Evolutionary conservation across 2,888 invertebrate genomes (phyloP).

Genomic region (Melinopterus prodromus): DNA sequence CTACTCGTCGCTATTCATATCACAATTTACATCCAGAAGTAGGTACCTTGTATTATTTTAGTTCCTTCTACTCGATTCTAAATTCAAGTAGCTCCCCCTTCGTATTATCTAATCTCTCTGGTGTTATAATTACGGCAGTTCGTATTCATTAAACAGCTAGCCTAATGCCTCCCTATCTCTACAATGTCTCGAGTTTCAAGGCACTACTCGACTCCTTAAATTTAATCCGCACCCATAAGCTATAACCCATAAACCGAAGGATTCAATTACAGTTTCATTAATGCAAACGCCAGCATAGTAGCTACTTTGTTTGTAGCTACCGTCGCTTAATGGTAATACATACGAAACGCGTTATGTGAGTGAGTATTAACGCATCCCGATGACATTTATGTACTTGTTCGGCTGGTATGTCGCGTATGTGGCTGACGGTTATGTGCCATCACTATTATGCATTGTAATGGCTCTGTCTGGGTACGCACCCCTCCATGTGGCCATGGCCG

Average conservation of each 20-base stretch:
- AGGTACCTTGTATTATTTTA: too few species aligned
- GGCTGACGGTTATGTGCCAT: background rate
- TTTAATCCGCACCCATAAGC: background rate
- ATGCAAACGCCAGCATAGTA: too few species aligned
- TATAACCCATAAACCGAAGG: background rate
- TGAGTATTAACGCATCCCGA: slow-evolving; percentile 11
- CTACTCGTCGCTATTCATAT: too few species aligned
- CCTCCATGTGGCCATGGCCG: slow-evolving; percentile 7
- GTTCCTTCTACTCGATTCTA: background rate
- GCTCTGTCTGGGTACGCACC: background rate
- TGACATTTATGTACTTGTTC: background rate
- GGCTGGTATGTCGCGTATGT: background rate
- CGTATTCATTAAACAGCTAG: too few species aligned
- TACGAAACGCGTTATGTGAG: background rate
- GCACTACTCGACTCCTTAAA: background rate
- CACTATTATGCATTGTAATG: slow-evolving; percentile 6
- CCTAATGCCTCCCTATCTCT: background rate
- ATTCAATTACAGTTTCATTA: background rate
- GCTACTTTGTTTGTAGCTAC: background rate
- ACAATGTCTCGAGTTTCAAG: background rate
- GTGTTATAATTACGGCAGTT: too few species aligned
- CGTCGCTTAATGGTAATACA: background rate
- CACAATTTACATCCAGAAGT: too few species aligned
- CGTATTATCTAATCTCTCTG: background rate
- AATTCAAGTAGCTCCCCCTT: background rate